Base-by-base conservation (phyloP, 2,113 vertebrate genomes). In the Nibea albiflora region DNA sequence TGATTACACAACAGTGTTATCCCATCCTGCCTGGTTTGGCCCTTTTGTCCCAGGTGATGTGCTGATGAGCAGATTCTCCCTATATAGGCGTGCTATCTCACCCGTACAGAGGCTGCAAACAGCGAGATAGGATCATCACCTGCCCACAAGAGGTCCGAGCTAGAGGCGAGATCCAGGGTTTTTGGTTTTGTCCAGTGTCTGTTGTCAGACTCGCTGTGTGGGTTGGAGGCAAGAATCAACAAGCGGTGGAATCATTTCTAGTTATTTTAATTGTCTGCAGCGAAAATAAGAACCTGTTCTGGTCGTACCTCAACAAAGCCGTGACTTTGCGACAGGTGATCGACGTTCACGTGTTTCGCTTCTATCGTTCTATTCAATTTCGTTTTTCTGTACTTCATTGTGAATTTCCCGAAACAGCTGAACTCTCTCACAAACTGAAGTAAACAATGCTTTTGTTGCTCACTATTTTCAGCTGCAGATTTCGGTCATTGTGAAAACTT, bases 21-120 rank as follows among this genome's bases (percentile, higher is more conserved):
- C 78, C 72, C 46, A 5, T 71, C 62, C 75, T n/a, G 76, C 81
- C 64, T 42, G 56, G 78, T 75, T 60, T 69, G 64, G 60, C 73
- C 73, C 77, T 86, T 91, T 90, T 93, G 88, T 93, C 53, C 90
- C 72, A 79, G 81, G 77, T 80, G 87, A 90, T 78, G 78, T 56
- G 67, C 63, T 78, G 82, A 86, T 79, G 88, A 90, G 80, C 81
- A 4, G 81, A 19, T 54, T 26, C 73, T 79, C 53, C 81, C 78
- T 42, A 52, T 49, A 67, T 52, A 67, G 87, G 11, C 76, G 53
- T 17, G 44, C 39, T 88, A 89, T 89, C 85, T 80, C 70, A 35
- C 53, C 76, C 46, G 26, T 39, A 66, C 60, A n/a, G 12, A 75
- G 49, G 31, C 50, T 6, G 28, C 75, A 73, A 74, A 76, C 75